Evolutionary conservation across 2,797 vertebrate genomes (phyloP).

Genomic region (Melanotaenia nigrans): DNA sequence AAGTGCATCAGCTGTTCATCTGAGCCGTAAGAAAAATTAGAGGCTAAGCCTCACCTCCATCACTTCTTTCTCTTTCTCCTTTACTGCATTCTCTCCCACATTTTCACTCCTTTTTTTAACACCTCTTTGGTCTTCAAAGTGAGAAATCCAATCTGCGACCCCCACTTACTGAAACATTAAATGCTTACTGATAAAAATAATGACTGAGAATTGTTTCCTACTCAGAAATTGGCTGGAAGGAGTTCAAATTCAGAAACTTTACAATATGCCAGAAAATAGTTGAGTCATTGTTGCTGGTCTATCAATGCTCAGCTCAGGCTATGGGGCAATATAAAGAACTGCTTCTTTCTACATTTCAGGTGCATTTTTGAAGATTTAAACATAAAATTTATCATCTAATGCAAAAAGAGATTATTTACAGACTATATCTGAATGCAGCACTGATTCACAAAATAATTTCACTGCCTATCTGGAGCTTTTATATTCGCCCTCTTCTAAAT

Average conservation of each 20-base stretch:
- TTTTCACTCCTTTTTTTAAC: neutral
- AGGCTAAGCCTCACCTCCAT: conserved; percentile 55
- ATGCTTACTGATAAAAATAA: conserved; percentile 19
- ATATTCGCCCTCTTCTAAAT: conserved; percentile 14
- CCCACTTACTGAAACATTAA: conserved; percentile 10
- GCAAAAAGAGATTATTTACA: neutral
- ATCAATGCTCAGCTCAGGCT: conserved; percentile 28
- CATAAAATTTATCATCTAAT: neutral
- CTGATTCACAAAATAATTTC: conserved; percentile 8
- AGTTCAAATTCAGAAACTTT: neutral
- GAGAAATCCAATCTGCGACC: conserved; percentile 9
- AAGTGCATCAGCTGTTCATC: conserved; percentile 77
- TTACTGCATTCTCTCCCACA: too few relatives aligned
- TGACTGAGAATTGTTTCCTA: neutral
- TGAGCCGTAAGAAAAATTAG: conserved; percentile 75
- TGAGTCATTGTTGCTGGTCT: conserved; percentile 51
- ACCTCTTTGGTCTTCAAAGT: neutral
- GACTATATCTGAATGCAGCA: conserved; percentile 5
- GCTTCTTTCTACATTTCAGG: too few relatives aligned
- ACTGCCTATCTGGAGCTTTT: neutral
- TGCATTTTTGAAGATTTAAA: neutral
- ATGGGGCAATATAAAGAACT: neutral
- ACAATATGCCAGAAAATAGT: conserved; percentile 42
- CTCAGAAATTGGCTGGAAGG: neutral
- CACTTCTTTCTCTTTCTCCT: conserved; percentile 1